Conservation (phyloP, 2,113 vertebrate genomes). For the Amphilophus citrinellus region DNA sequence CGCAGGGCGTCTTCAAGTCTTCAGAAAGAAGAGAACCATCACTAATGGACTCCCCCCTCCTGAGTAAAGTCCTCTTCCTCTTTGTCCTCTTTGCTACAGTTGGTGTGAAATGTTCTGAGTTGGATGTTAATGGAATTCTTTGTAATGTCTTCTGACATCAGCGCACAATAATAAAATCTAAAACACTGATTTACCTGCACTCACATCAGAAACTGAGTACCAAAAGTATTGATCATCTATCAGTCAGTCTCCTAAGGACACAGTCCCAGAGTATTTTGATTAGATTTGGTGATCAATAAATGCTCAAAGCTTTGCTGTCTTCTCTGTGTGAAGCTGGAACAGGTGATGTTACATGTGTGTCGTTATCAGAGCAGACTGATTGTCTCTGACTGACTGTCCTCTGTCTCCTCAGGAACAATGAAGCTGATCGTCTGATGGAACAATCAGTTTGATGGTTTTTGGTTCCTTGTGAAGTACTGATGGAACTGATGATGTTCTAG, state of each 20-base stretch:
- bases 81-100: background rate
- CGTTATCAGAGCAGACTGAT: too few relatives aligned
- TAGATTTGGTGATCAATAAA: background rate
- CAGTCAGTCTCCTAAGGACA: background rate
- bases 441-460: too few relatives aligned
- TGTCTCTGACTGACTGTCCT: too few relatives aligned
- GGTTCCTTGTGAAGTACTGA: too few relatives aligned
- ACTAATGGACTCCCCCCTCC: rapidly evolving
- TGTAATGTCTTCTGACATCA: background rate
- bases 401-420: too few relatives aligned
- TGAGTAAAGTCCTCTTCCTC: background rate
- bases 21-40: rapidly evolving
- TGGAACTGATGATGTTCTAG: too few relatives aligned
- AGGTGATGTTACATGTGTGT: too few relatives aligned
- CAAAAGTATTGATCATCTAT: rapidly evolving
- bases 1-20: background rate
- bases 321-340: rapidly evolving
- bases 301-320: rapidly evolving
- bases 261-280: too few relatives aligned
- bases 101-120: background rate
- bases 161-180: rapidly evolving
- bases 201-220: rapidly evolving
- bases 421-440: too few relatives aligned
- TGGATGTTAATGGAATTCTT: rapidly evolving
- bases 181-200: background rate